phyloP scores from a whole-genome alignment of 1,140 invertebrate species.

The Fragariocoptes setiger region DNA sequence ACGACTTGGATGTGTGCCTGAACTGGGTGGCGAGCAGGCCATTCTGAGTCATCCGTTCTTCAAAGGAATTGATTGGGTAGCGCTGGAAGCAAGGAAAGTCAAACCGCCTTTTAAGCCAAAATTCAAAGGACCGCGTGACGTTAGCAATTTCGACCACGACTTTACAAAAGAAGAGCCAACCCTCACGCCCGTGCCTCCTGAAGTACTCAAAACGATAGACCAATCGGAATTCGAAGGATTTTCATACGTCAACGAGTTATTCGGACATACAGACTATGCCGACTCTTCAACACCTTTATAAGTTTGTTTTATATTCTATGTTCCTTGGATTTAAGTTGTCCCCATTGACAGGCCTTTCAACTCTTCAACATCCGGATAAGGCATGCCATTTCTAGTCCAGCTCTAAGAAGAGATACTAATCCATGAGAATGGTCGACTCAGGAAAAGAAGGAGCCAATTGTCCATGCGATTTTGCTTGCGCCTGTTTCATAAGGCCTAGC shows the following conservation, averaged over 20 bases:
- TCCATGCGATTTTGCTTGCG: too few relatives aligned
- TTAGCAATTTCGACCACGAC: constrained; percentile 92
- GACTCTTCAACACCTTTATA: too few relatives aligned
- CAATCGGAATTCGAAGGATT: constrained; percentile 91
- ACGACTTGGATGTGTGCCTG: constrained; percentile 52
- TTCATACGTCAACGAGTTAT: constrained; percentile 80
- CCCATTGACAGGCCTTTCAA: too few relatives aligned
- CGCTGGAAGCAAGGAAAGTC: constrained; percentile 53
- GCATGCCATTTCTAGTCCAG: too few relatives aligned
- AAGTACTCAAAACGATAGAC: constrained; percentile 69
- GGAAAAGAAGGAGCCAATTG: too few relatives aligned
- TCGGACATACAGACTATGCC: too few relatives aligned
- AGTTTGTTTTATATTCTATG: too few relatives aligned
- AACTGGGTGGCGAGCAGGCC: constrained; percentile 41
- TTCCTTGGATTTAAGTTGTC: too few relatives aligned
- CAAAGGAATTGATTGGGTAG: constrained; percentile 78
- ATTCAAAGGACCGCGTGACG: constrained; percentile 86
- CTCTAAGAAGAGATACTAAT: too few relatives aligned
- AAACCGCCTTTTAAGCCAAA: constrained; percentile 90
- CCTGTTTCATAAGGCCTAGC: too few relatives aligned
- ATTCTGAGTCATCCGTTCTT: constrained; percentile 84
- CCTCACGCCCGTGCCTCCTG: constrained; percentile 63
- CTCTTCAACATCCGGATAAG: too few relatives aligned
- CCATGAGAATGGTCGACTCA: too few relatives aligned
- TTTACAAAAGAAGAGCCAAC: constrained; percentile 93